phyloP scores from a whole-genome alignment of 2,888 invertebrate species.

The Diogma glabrata region DNA sequence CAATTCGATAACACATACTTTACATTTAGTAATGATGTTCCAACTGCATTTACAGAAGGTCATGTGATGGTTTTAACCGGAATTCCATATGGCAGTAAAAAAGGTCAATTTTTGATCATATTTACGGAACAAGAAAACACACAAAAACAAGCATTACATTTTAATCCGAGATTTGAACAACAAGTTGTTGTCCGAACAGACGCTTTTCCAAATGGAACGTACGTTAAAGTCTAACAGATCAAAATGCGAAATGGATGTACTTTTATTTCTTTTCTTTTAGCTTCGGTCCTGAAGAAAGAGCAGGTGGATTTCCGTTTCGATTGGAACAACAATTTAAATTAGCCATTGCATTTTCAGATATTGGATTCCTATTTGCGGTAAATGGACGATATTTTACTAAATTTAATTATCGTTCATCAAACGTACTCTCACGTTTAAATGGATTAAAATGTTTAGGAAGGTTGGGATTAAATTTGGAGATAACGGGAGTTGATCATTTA shows the following conservation, averaged over 20 bases:
- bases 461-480: conserved; percentile 31
- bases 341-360: conserved; percentile 33
- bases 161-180: conserved; percentile 33
- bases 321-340: conserved; percentile 35
- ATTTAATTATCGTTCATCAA: conserved; percentile 29
- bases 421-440: conserved; percentile 29
- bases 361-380: conserved; percentile 32
- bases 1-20: conserved; percentile 27
- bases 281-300: conserved; percentile 32
- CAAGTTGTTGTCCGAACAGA: conserved; percentile 31
- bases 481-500: conserved; percentile 33
- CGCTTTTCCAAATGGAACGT: conserved; percentile 33
- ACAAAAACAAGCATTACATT: conserved; percentile 32
- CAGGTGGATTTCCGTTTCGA: conserved; percentile 33
- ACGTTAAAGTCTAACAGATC: conserved; percentile 12
- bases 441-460: conserved; percentile 31
- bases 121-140: conserved; percentile 31
- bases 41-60: conserved; percentile 32
- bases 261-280: conserved; percentile 20
- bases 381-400: conserved; percentile 31
- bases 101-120: conserved; percentile 33
- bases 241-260: neutral
- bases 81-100: conserved; percentile 32
- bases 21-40: conserved; percentile 33
- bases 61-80: conserved; percentile 34